Conservation (phyloP, 1,140 invertebrate genomes). For the Drosophila ercepeae region DNA sequence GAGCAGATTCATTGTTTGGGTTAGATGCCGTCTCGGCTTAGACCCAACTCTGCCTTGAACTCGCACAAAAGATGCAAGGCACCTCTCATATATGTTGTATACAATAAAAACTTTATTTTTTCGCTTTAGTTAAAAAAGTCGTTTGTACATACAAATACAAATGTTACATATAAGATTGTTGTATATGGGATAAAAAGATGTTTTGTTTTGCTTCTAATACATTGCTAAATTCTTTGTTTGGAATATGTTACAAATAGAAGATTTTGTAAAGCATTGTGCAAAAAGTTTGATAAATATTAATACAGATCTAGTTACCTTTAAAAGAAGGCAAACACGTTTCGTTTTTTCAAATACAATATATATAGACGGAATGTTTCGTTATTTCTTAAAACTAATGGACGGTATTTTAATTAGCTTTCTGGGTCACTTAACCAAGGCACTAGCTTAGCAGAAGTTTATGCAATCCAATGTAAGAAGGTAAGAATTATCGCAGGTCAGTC, state of each 20-base stretch:
- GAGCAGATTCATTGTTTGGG: conserved; percentile 27
- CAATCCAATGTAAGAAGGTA: conserved; percentile 56
- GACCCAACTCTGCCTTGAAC: conserved; percentile 38
- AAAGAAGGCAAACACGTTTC: conserved; percentile 20
- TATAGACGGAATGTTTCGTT: conserved; percentile 17
- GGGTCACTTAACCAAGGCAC: conserved; percentile 59
- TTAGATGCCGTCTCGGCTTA: neutral
- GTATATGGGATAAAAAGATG: conserved; percentile 45
- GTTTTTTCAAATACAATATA: conserved; percentile 33
- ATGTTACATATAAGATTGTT: conserved; percentile 58
- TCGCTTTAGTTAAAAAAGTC: conserved; percentile 71
- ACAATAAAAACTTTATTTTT: conserved; percentile 76
- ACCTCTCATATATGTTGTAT: conserved; percentile 45
- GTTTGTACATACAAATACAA: conserved; percentile 71
- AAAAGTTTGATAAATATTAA: conserved; percentile 22
- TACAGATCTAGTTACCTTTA: conserved; percentile 18
- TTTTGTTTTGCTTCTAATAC: conserved; percentile 16
- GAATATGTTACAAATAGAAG: conserved; percentile 29
- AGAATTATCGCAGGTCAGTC: conserved; percentile 29
- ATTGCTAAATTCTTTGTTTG: conserved; percentile 25
- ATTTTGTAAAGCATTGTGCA: conserved; percentile 30
- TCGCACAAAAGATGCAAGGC: conserved; percentile 23
- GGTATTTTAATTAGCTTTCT: conserved; percentile 14
- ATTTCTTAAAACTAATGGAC: conserved; percentile 36
- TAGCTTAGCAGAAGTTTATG: conserved; percentile 76